A percentile compares a stretch with the other conserved stretches of the same genome.
These are phyloP conservation scores for Calidris pugnax DNA, from an alignment of 2,113 vertebrate species.

Conservation along the genomic window DNA sequence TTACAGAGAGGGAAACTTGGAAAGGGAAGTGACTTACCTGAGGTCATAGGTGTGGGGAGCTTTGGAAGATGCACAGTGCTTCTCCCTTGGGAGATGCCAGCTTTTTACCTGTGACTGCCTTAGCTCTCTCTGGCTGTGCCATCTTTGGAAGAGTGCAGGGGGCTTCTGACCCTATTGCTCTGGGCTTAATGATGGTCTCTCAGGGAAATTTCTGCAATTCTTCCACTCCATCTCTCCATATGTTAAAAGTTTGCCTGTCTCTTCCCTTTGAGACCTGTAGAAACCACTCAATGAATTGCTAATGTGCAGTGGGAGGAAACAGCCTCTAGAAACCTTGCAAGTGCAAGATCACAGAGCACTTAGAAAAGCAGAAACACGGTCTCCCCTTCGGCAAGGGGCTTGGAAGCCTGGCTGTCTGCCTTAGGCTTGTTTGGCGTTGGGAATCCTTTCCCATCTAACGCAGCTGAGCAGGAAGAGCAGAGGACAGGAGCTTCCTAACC, in stretches of 20 bases:
- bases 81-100: background rate
- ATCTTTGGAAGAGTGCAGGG: background rate
- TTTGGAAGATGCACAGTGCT: background rate
- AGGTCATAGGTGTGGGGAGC: background rate
- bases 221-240: background rate
- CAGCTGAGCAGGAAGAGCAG: background rate
- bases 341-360: conserved; percentile 16
- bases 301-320: conserved; percentile 31
- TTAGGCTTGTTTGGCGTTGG: background rate
- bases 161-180: background rate
- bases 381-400: background rate
- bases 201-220: background rate
- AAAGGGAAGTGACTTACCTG: background rate
- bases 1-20: background rate
- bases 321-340: conserved; percentile 4
- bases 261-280: background rate
- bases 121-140: background rate
- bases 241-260: background rate
- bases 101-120: background rate
- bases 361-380: background rate
- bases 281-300: conserved; percentile 35
- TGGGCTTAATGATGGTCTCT: background rate
- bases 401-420: conserved; percentile 7
- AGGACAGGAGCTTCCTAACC: background rate
- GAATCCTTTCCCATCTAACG: background rate